phyloP scores from a whole-genome alignment of 2,113 vertebrate species.

The Egretta garzetta region DNA sequence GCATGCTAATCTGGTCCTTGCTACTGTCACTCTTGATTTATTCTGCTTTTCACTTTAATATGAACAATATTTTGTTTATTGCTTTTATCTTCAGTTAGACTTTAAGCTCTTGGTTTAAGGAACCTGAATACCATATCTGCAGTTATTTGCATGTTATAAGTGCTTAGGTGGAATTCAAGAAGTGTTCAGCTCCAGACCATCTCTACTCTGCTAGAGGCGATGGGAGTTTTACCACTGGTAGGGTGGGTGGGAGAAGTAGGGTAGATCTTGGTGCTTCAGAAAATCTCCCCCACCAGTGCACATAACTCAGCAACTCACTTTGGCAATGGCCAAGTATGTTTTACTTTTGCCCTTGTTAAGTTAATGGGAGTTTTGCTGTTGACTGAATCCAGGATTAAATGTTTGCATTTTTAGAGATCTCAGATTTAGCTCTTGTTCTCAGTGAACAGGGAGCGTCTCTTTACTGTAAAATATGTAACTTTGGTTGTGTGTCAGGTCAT shows the following conservation, averaged over 20 bases:
- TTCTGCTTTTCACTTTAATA: background rate
- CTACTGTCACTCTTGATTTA: background rate
- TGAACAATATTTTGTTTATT: background rate
- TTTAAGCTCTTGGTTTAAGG: background rate
- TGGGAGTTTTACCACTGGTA: background rate
- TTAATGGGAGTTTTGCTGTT: background rate
- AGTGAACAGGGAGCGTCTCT: background rate
- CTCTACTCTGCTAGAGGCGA: background rate
- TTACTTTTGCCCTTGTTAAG: background rate
- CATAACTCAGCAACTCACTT: background rate
- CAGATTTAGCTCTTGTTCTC: background rate
- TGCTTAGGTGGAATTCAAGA: background rate
- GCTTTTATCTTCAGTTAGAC: background rate
- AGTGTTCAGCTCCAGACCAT: background rate
- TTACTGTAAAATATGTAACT: background rate
- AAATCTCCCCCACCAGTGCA: background rate
- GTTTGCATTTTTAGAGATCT: background rate
- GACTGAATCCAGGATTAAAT: background rate
- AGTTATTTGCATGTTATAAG: background rate
- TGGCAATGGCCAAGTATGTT: background rate
- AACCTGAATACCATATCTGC: background rate
- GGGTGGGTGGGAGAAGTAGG: background rate
- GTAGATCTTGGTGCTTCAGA: background rate
- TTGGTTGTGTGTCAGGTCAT: background rate
- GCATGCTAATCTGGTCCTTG: background rate